A percentile compares a stretch with the other conserved stretches of the same genome.
These are phyloP conservation scores for human DNA, from an alignment of 2,113 vertebrate genomes.

Conservation along the genomic window DNA sequence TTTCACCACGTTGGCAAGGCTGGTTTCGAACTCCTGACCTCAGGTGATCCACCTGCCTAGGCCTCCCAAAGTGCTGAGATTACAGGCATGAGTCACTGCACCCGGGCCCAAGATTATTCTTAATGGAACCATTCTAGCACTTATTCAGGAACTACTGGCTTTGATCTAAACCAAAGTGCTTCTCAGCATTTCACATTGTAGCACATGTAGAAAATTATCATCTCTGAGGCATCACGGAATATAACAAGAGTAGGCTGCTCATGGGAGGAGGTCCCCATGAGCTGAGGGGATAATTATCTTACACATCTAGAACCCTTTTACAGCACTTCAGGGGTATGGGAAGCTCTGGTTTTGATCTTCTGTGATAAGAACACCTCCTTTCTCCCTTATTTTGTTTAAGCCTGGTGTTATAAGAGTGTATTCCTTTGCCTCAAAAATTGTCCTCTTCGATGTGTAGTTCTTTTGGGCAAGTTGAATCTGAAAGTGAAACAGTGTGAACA, in stretches of 20 bases:
- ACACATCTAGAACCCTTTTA: background rate
- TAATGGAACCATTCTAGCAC: background rate
- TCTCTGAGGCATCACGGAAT: background rate
- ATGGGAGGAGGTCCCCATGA: background rate
- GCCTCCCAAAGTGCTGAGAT: no score
- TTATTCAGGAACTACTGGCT: background rate
- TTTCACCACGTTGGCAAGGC: no score
- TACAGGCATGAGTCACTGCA: no score
- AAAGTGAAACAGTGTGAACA: background rate
- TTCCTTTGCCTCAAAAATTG: conserved; percentile 25
- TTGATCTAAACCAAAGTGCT: background rate
- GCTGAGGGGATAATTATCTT: background rate
- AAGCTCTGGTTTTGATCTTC: background rate
- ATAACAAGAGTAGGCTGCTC: background rate
- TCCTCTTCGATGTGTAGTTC: background rate
- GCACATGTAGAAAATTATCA: background rate
- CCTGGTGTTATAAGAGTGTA: background rate
- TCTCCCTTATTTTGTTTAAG: background rate
- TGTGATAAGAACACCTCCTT: background rate
- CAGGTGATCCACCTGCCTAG: no score
- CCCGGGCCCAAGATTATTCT: no score
- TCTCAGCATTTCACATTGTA: background rate
- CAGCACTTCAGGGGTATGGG: background rate
- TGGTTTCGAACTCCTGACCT: no score
- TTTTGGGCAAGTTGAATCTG: background rate